phyloP scores from a whole-genome alignment of 1,140 invertebrate species.

The Eufriesea mexicana region DNA sequence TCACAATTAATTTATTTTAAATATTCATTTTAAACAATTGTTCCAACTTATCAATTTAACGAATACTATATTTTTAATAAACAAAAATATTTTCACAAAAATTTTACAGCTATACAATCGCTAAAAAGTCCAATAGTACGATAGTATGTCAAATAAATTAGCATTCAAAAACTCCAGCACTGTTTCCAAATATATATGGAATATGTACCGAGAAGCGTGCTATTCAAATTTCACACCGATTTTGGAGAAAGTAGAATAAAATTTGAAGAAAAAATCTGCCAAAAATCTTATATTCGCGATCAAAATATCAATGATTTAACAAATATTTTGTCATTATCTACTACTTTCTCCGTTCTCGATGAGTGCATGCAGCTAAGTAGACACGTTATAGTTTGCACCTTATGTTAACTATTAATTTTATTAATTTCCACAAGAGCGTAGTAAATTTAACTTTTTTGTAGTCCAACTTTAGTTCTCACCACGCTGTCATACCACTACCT shows the following conservation, averaged over 20 bases:
- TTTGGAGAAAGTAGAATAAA: slow-evolving; percentile 49
- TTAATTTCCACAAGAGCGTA: slow-evolving; percentile 28
- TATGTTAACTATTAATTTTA: slow-evolving; percentile 31
- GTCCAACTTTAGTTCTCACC: background rate
- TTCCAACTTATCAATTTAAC: background rate
- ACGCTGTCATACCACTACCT: background rate
- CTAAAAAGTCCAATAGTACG: background rate
- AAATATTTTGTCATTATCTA: background rate
- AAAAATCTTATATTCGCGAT: background rate
- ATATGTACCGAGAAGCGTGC: background rate
- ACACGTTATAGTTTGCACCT: slow-evolving; percentile 18
- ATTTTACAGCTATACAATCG: background rate
- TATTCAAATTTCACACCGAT: slow-evolving; percentile 5
- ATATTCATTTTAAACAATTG: background rate
- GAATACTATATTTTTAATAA: background rate
- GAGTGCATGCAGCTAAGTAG: slow-evolving; percentile 56
- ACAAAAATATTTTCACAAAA: background rate
- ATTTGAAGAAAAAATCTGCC: background rate
- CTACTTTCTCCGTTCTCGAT: slow-evolving; percentile 51
- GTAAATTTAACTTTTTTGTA: slow-evolving; percentile 13
- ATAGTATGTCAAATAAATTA: background rate
- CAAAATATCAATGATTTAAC: background rate
- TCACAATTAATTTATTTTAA: background rate
- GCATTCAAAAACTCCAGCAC: slow-evolving; percentile 1
- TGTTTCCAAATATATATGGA: background rate